Base-by-base conservation (phyloP, 1,140 invertebrate genomes). In the Colletes latitarsis region DNA sequence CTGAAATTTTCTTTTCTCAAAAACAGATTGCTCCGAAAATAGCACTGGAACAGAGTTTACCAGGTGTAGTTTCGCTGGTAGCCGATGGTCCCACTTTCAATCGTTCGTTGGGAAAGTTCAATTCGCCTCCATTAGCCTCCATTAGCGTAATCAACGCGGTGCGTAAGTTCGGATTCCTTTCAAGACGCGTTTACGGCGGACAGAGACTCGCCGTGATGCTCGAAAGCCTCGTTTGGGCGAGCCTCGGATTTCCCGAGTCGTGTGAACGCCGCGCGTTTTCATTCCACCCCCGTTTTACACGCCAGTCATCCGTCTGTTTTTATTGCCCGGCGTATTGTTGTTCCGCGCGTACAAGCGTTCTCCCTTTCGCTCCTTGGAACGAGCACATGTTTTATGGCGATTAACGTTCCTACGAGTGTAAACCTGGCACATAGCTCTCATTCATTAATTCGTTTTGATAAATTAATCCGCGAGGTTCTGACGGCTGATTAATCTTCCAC, bases 401-500 rank as follows among this genome's bases (percentile, higher is more conserved):
- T 77, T 55, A 69, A 81, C 63, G 46, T 30, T 49, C 62, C 46
- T 12, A 46, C n/a, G 19, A 55, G 41, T 41, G 52, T 30, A 64
- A 63, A 43, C 21, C 19, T 8, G 58, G 55, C 70, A 14, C 78
- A 12, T 68, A 80, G 75, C 72, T 80, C 52, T 57, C 53, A 9
- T 68, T 80, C 71, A 67, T 74, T 74, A 74, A 75, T 74, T 80
- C 63, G 55, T n/a, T 30, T 52, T 74, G 78, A 80, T 73, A 73
- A 73, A 74, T 74, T 68, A 74, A 75, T 74, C n/a, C 63, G 6
- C 41, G 69, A 41, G 12, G 10, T n/a, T 9, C 12, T 15, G 78
- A 67, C 78, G 63, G 58, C 70, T 64, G 77, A 79, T 79, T 79
- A 79, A 79, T 79, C 77, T 64, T 79, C 41, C 66, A 10, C 8